These are phyloP conservation scores for Macrosoma leucophasiata DNA, from an alignment of 2,888 invertebrate genomes.

Conservation along the genomic window DNA sequence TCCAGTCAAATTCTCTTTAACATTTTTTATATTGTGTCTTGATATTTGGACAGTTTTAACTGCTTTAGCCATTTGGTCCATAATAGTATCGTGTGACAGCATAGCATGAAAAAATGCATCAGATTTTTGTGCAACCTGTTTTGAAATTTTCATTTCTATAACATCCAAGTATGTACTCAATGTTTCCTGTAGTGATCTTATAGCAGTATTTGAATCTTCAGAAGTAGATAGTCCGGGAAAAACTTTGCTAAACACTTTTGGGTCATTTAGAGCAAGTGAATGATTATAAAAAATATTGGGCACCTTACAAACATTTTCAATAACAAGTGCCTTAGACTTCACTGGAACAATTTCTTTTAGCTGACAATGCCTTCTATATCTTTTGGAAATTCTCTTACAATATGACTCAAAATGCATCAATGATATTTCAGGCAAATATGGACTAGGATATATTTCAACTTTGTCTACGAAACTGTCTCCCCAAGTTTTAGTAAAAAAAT, in stretches of 20 bases:
- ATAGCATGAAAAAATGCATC: constrained; percentile 99
- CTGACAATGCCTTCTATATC: constrained; percentile 78
- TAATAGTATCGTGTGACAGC: constrained; percentile 97
- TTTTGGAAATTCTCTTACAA: constrained; percentile 83
- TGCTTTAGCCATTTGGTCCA: constrained; percentile 94
- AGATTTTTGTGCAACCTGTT: constrained; percentile 95
- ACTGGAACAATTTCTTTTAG: constrained; percentile 60
- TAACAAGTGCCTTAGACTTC: constrained; percentile 61
- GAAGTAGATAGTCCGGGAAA: constrained; percentile 81
- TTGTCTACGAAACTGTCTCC: constrained; percentile 95
- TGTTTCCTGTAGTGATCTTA: constrained; percentile 88
- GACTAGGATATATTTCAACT: constrained; percentile 83
- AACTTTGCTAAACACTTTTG: constrained; percentile 88
- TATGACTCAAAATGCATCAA: constrained; percentile 91
- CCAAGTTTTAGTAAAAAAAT: constrained; percentile 98
- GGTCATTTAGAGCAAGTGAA: constrained; percentile 85
- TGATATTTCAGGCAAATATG: constrained; percentile 88
- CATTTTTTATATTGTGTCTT: constrained; percentile 83
- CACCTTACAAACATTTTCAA: constrained; percentile 78
- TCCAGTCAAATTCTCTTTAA: constrained; percentile 86
- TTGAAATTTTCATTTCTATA: constrained; percentile 94
- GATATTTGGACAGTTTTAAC: constrained; percentile 84
- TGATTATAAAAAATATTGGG: constrained; percentile 91
- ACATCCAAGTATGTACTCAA: constrained; percentile 95
- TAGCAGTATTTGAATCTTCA: constrained; percentile 77